A percentile compares a stretch with the other conserved stretches of the same genome.
Evolutionary conservation across 2,797 vertebrate species (phyloP).

Genomic region (Peromyscus eremicus): DNA sequence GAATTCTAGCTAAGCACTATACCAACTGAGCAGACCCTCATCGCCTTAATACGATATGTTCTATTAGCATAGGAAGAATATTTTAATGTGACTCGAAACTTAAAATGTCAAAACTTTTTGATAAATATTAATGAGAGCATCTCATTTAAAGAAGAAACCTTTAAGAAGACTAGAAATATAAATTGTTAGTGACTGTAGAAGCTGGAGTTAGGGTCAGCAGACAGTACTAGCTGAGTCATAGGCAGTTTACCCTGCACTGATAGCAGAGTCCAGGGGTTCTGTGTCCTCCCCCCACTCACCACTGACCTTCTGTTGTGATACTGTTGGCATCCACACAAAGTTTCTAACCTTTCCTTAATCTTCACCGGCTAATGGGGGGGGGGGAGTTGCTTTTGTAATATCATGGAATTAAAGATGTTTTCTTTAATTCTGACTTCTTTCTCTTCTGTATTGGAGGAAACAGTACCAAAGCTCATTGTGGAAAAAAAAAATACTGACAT

Average conservation of each 20-base stretch:
- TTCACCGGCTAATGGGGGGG: constrained; percentile 6
- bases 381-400: background rate
- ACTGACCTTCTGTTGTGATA: background rate
- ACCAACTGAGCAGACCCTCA: background rate
- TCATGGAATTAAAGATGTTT: background rate
- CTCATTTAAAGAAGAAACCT: constrained; percentile 18
- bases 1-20: background rate
- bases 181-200: background rate
- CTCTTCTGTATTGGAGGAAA: constrained; percentile 23
- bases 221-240: background rate
- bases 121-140: constrained; percentile 31
- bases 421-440: constrained; percentile 31
- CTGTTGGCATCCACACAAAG: background rate
- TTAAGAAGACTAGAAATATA: constrained; percentile 17
- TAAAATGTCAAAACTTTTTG: constrained; percentile 48
- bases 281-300: background rate
- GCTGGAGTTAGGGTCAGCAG: background rate
- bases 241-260: background rate
- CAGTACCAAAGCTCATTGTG: constrained; percentile 38
- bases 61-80: constrained; percentile 55
- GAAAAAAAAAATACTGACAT: constrained; percentile 54
- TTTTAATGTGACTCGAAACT: constrained; percentile 35
- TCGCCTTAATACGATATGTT: background rate
- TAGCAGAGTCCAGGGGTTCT: background rate
- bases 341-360: constrained; percentile 41